phyloP scores from a whole-genome alignment of 1,140 invertebrate species.

The Bombus breviceps region DNA sequence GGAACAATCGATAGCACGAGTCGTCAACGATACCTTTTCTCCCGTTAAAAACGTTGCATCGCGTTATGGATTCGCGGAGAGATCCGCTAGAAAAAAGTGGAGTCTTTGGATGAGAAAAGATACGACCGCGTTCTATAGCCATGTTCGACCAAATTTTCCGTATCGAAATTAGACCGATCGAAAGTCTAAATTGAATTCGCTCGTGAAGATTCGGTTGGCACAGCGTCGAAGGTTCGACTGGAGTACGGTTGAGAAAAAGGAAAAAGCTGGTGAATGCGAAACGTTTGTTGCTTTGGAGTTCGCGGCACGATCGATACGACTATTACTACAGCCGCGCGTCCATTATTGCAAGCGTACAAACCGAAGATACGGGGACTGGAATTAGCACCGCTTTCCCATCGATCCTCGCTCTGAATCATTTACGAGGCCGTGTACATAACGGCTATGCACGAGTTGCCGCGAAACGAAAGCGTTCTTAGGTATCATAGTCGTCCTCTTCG shows the following conservation, averaged over 20 bases:
- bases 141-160: background rate
- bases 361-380: slow-evolving; percentile 41
- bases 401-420: slow-evolving; percentile 47
- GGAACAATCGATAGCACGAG: background rate
- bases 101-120: background rate
- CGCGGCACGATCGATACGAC: slow-evolving; percentile 40
- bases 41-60: background rate
- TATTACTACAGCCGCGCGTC: slow-evolving; percentile 40
- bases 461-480: slow-evolving; percentile 22
- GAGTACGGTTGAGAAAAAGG: background rate
- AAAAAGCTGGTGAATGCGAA: background rate
- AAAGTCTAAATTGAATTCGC: background rate
- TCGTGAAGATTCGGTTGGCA: background rate
- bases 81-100: background rate
- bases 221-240: background rate
- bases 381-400: slow-evolving; percentile 52
- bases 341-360: slow-evolving; percentile 31
- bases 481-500: background rate
- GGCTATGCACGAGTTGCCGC: slow-evolving; percentile 1
- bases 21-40: background rate
- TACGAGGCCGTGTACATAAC: slow-evolving; percentile 26
- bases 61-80: background rate
- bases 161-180: background rate
- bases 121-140: background rate
- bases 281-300: slow-evolving; percentile 23